Base-by-base conservation (phyloP, 2,797 vertebrate genomes). In the Centroberyx gerrardi region DNA sequence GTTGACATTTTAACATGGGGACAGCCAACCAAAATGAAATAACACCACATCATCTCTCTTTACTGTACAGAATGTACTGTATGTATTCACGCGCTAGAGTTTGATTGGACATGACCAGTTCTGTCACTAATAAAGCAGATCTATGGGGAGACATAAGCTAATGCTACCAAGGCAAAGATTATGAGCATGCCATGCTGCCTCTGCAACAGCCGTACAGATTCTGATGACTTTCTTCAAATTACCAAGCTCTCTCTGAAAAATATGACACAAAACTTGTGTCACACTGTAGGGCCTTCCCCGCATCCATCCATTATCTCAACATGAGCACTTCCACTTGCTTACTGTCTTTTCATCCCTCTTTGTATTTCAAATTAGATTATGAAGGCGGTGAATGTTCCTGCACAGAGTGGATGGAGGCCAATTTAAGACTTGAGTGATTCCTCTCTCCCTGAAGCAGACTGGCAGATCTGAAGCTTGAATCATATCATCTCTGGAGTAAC, bases 361-460 rank as follows among this genome's bases (percentile, higher is more conserved):
- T 87, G 77, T 86, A 82, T 88, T 86, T 84, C 79, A 85, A 77
- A 83, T 90, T 76, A 83, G 72, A 76, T 40, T 78, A 60, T 63
- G 68, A 78, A 38, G 53, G 59, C 58, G 62, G 46, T 52, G 68
- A 72, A 76, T 53, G 28, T 88, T 83, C 54, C 48, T 28, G 53
- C 54, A 76, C 71, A 81, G 83, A 84, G 79, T 44, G 3, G 38
- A 85, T 64, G 62, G 68, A 48, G 85, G 80, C 75, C 80, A 86
- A 90, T 89, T 91, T 91, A 82, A 87, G 88, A 79, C 76, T 70
- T 75, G 72, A 87, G 54, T 72, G 78, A 87, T 78, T 88, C 63
- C 68, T 42, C 53, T 74, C 64, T 86, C 75, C 81, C 83, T 63
- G 49, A 76, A 85, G 81, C 72, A 59, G 58, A 63, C 38, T 31